These are phyloP conservation scores for Sclerodermus sp. DNA, from an alignment of 2,888 invertebrate genomes.

Conservation along the genomic window DNA sequence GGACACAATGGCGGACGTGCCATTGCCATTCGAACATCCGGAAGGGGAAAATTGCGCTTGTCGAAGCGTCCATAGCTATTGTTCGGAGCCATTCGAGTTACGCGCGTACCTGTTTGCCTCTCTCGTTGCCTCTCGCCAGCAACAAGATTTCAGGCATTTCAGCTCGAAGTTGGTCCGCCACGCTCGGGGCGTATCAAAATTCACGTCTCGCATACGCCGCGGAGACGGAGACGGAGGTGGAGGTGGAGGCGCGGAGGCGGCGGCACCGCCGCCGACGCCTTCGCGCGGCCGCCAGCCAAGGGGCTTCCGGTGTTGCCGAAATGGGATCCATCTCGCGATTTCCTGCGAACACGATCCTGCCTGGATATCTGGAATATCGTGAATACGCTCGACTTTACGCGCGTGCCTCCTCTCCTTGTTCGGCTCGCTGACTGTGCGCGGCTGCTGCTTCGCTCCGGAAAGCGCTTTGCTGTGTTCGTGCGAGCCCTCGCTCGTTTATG, in stretches of 20 bases:
- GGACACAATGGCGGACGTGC: no score
- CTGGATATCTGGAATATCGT: no score
- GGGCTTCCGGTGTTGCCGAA: conserved; percentile 29
- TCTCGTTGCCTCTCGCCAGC: background rate
- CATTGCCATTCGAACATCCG: no score
- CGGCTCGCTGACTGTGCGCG: conserved; percentile 2
- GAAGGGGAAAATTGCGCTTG: no score
- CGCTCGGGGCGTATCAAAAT: background rate
- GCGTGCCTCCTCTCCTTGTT: conserved; percentile 6
- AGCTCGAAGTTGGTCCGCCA: background rate
- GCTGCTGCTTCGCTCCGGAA: conserved; percentile 7
- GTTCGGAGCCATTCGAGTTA: no score
- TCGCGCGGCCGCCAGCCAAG: conserved; percentile 3
- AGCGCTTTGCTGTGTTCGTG: background rate
- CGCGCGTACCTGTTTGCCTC: no score
- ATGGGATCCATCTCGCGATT: conserved; percentile 39
- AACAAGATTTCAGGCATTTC: conserved; percentile 3
- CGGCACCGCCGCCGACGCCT: no score
- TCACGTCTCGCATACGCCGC: no score
- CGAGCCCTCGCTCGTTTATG: conserved; percentile 27
- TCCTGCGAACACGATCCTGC: conserved; percentile 37
- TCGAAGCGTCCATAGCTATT: no score
- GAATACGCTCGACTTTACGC: no score
- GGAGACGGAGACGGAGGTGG: no score
- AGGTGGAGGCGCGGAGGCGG: no score